Base-by-base conservation (phyloP, 2,797 vertebrate species). In the Denticeps clupeoides region DNA sequence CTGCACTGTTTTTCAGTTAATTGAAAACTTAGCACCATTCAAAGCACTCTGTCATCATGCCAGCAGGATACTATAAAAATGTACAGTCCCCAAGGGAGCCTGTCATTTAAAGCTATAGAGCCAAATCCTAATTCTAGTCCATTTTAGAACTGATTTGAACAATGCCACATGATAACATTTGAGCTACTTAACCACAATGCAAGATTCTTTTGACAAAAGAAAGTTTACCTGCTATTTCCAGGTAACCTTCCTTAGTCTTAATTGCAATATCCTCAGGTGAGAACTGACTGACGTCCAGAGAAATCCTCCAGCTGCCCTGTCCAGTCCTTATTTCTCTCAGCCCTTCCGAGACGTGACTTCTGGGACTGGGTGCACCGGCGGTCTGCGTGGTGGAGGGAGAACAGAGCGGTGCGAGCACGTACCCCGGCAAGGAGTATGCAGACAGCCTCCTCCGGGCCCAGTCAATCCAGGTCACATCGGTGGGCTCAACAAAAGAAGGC, bases 211-310 rank as follows among this genome's bases (percentile, higher is more conserved):
- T 16, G 37, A 8, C 4, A 5, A n/a, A 57, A 4, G 7, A 32
- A 22, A 10, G 3, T 38, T 2, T 66, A 83, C 81, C 81, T 78
- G 77, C 68, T 70, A 83, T 81, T 35, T 73, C 74, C 62, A 83
- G 37, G 51, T 74, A 81, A 3, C 78, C 80, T 1, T 72, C 72
- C 57, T 81, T 81, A 10, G 71, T 77, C 19, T 62, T 74, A 55
- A 81, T 65, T 1, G 68, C 65, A 35, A 83, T 73, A 51, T 84
- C 80, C 23, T 80, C 72, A 7, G 78, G 78, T 1, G 63, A 69
- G 55, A 81, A 82, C 49, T 78, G 75, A 51, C 73, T 79, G 33
- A 79, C 68, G 1, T 84, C 76, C 65, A 84, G 60, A 38, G 58
- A 69, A 7, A 84, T 66, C 60, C 64, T 84, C 81, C 80, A 82